Evolutionary conservation across 2,888 invertebrate genomes (phyloP), one percentile per base, ranked within the genome.

Genomic region (Drosophila antonietae): DNA sequence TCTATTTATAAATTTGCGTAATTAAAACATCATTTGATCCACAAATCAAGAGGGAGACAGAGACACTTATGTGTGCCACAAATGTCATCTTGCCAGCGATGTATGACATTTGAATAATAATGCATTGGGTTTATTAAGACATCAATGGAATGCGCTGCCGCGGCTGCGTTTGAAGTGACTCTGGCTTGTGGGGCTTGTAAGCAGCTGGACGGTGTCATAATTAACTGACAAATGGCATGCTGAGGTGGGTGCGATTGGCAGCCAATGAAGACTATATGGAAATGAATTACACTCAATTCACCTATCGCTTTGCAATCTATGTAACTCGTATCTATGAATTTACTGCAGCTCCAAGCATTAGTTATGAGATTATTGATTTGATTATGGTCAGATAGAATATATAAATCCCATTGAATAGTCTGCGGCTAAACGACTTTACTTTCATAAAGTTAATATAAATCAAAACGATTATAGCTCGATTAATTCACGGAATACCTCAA

Each of bases 1-100:
- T 77, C 83, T 88, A 78, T 83, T 79, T 76, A 83, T 85, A 85
- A 75, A 83, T 81, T 81, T 75, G 79, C 85, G 88, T 73, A 89
- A 89, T 88, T 89, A 82, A 88, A 89, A 84, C 68, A 78, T 89
- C 89, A 83, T 77, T 77, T 59, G 65, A 23, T 57, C 28, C 65
- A 60, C 52, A 43, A 56, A 43, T 23, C 5, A 20, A 46, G 14
- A 10, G 23, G 47, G 18, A 35, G 49, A 18, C 14, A 35, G 46
- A 52, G 61, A 62, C 59, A 66, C 51, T 49, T 52, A 73, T 58
- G 44, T 64, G 57, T 67, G 68, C 37, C 56, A 53, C 68, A 55
- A 68, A 69, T 81, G 71, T 83, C 81, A 75, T 84, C 83, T 84
- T 81, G 88, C 75, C 47, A 51, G 43, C 58, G 49, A 56, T 74